Percentiles rank a stretch among this genome's conserved stretches.
phyloP scores from a whole-genome alignment of 2,113 vertebrate species.

The Festucalex cinctus region DNA sequence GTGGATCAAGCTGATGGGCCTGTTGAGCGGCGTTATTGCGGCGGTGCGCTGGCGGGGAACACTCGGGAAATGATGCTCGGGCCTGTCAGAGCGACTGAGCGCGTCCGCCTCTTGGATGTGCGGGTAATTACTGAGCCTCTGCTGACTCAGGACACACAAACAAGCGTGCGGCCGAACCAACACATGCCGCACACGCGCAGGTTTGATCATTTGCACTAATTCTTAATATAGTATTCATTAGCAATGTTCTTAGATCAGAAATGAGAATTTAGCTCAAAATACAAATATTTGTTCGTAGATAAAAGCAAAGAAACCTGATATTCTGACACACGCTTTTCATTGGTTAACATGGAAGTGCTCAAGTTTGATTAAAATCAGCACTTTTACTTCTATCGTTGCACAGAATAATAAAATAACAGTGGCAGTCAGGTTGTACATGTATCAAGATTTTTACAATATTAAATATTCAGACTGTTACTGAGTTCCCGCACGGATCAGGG shows the following conservation, averaged over 20 bases:
- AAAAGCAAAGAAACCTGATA: too few relatives aligned
- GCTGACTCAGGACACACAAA: conserved; percentile 64
- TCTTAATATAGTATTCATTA: not conserved
- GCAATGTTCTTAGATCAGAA: not conserved
- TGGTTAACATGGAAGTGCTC: too few relatives aligned
- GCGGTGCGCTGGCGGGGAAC: conserved; percentile 57
- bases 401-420: too few relatives aligned
- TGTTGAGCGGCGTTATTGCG: conserved; percentile 73
- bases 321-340: too few relatives aligned
- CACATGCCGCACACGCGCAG: not conserved
- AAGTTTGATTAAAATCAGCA: too few relatives aligned
- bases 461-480: too few relatives aligned
- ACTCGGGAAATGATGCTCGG: conserved; percentile 55
- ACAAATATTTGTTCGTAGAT: too few relatives aligned
- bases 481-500: too few relatives aligned
- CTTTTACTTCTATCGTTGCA: too few relatives aligned
- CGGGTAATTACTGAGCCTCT: conserved; percentile 60
- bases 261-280: not conserved
- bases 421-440: too few relatives aligned
- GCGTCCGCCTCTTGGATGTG: conserved; percentile 42
- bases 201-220: not conserved
- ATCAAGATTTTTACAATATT: too few relatives aligned
- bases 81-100: conserved; percentile 48
- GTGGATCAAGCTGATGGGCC: conserved; percentile 70
- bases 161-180: not conserved